Evolutionary conservation across 2,888 invertebrate genomes (phyloP).

Genomic region (Bruchidius siliquastri): DNA sequence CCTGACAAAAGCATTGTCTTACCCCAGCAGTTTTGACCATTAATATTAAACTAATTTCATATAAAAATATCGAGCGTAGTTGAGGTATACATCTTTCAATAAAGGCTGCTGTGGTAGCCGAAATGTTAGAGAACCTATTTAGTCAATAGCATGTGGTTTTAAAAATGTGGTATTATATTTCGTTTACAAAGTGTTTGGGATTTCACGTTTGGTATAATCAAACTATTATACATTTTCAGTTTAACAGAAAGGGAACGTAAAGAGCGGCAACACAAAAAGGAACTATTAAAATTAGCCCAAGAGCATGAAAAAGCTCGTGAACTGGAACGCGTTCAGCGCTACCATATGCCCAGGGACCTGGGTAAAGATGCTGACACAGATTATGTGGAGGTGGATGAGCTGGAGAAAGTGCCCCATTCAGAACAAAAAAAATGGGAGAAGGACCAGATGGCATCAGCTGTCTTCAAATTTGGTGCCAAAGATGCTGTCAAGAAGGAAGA

Average conservation of each 20-base stretch:
- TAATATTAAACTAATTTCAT: no score
- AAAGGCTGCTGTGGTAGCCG: no score
- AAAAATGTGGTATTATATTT: no score
- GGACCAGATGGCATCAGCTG: slow-evolving; percentile 89
- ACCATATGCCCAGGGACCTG: slow-evolving; percentile 88
- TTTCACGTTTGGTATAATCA: no score
- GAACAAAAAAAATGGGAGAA: slow-evolving; percentile 96
- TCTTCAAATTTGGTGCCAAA: slow-evolving; percentile 89
- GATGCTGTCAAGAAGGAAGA: slow-evolving; percentile 72
- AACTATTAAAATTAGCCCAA: slow-evolving; percentile 82
- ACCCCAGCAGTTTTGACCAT: no score
- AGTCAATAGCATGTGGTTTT: no score
- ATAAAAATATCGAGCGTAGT: no score
- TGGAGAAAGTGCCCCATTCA: slow-evolving; percentile 76
- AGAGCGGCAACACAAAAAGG: slow-evolving; percentile 86
- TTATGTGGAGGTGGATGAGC: slow-evolving; percentile 81
- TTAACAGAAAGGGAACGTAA: slow-evolving; percentile 80
- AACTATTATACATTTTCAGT: slow-evolving; percentile 47
- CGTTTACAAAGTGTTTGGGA: no score
- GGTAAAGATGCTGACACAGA: slow-evolving; percentile 68
- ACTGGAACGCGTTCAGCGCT: slow-evolving; percentile 86
- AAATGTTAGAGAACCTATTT: no score
- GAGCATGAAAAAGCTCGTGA: slow-evolving; percentile 95
- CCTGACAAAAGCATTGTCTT: no score
- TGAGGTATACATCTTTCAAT: no score